Base-by-base conservation (phyloP, 30 jellyfish, hydroid and myxozoan species). In the Turritopsis dohrnii region DNA sequence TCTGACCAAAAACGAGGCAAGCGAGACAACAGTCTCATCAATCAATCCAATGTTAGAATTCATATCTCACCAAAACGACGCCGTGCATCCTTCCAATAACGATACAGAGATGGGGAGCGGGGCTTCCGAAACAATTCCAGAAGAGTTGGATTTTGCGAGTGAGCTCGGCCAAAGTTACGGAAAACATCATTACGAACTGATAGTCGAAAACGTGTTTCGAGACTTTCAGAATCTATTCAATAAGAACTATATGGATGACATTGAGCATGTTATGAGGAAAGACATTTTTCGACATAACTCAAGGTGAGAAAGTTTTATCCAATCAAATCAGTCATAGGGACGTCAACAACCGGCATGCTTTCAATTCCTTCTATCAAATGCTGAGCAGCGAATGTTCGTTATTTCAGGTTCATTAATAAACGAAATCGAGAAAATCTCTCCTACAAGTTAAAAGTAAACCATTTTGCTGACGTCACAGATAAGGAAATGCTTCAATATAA, bases 391-490 rank as follows among this genome's bases (percentile, higher is more conserved):
- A 16, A 19, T 69, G 21, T 26, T 17, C 52, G 27, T 30, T 0
- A 1, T 79, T 72, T 20, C 75, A 91, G 97, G 79, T 91, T 77
- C 66, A 91, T 91, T 17, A 83, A 86, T 65, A 74, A 90, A 13
- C 84, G 41, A 24, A 91, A 91, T 65, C 88, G 97, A 19, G 75
- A 87, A 52, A 92, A 91, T 76, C 86, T 86, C 22, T 86, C 96
- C 0, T 91, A 82, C 86, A 91, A 87, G 72, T 82, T 91, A 79
- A 81, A 91, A 66, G 73, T 91, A 82, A 91, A 91, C 79, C 84
- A 88, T 41, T 91, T 91, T 76, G 97, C 97, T 9, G 97, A 91
- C 72, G 79, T 91, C 85, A 91, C 97, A 17, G 97, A 91, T 17
- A 87, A 91, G 53, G 97, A 91, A 87, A 92, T 91, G 29, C 52